These are phyloP conservation scores for Aphelenchoides fujianensis DNA, from an alignment of 1,140 invertebrate species.

Conservation along the genomic window DNA sequence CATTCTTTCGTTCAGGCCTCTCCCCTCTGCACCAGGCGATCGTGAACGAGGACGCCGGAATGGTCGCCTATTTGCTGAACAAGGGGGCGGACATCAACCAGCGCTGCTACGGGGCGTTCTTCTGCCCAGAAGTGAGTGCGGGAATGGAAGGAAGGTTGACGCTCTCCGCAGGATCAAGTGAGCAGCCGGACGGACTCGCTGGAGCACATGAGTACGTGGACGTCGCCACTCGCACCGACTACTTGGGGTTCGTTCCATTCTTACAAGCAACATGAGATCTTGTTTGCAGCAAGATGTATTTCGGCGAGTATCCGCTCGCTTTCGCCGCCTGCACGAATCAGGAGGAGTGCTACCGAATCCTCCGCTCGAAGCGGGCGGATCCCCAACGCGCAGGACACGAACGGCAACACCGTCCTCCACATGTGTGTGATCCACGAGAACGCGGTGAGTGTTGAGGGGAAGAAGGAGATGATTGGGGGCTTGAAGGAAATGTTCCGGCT, in stretches of 20 bases:
- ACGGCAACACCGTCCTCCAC: constrained; percentile 93
- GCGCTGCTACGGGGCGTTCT: no score
- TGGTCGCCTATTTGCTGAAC: constrained; percentile 91
- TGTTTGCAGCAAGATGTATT: constrained; percentile 81
- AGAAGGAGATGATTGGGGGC: neutral
- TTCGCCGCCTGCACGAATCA: constrained; percentile 93
- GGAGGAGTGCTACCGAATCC: constrained; percentile 90
- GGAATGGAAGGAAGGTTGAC: no score
- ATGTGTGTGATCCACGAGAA: constrained; percentile 94
- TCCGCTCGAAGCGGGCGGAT: constrained; percentile 80
- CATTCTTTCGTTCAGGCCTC: constrained; percentile 36
- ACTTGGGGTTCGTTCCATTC: constrained; percentile 74
- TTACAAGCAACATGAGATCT: no score
- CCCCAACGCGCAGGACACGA: constrained; percentile 87
- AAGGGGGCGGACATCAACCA: constrained; percentile 83
- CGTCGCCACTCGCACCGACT: constrained; percentile 76
- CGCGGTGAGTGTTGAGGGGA: constrained; percentile 65
- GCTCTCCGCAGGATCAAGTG: constrained; percentile 93
- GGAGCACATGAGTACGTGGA: constrained; percentile 87
- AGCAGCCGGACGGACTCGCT: constrained; percentile 76
- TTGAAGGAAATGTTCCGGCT: constrained; percentile 82
- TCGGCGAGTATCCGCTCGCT: constrained; percentile 91
- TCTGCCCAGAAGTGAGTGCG: no score
- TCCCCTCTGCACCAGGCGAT: constrained; percentile 83
- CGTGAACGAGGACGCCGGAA: constrained; percentile 92